phyloP scores from a whole-genome alignment of 2,113 vertebrate species.

The Calyptomena viridis region DNA sequence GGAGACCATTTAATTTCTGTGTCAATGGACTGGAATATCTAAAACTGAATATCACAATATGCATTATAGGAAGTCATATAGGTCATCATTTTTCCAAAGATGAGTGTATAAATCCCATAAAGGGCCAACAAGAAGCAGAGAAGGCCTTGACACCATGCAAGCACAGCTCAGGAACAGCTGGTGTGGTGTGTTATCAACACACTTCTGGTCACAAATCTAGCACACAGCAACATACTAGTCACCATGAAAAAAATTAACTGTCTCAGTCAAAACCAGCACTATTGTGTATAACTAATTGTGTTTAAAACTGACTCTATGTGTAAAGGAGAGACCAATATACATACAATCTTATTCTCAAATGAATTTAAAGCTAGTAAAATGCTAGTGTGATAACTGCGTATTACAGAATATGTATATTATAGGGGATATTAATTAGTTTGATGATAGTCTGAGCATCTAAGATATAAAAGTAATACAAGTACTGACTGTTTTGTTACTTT shows the following conservation, averaged over 20 bases:
- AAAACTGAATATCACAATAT: background rate
- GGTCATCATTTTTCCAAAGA: background rate
- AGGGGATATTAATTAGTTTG: background rate
- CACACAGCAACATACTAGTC: background rate
- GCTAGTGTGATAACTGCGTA: background rate
- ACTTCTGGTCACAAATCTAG: background rate
- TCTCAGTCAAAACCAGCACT: background rate
- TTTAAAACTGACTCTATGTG: background rate
- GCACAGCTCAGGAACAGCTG: background rate
- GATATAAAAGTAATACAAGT: background rate
- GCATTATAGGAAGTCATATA: background rate
- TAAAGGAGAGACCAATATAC: background rate
- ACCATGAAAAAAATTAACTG: background rate
- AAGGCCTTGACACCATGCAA: background rate
- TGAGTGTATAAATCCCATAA: background rate
- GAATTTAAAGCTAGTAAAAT: background rate
- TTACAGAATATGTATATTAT: background rate
- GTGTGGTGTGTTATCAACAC: background rate
- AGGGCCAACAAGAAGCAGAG: background rate
- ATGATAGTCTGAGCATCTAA: background rate
- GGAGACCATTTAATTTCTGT: background rate
- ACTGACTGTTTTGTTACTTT: background rate
- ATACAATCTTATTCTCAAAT: background rate
- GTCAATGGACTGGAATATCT: background rate
- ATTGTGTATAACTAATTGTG: background rate